Evolutionary conservation across 2,888 invertebrate species (phyloP), one percentile per base, ranked within the genome.

Genomic region (Agrotis ipsilon): DNA sequence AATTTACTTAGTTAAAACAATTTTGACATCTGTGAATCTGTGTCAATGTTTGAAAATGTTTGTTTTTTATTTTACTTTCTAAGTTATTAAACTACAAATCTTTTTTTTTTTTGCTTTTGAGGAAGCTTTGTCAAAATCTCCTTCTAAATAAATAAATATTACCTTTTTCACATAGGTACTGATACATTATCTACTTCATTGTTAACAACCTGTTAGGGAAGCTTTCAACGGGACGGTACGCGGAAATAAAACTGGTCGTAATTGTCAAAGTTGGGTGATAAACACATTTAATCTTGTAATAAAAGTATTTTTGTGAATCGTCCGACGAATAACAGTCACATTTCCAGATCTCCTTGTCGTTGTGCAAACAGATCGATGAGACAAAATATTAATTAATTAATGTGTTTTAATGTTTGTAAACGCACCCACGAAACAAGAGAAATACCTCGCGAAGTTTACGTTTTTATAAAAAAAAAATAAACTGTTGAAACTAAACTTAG

Each of bases 201-300:
- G 43, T 21, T 68, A 21, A 54, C 45, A 27, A 70, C 62, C 57
- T 54, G 58, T 69, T 46, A 62, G 52, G 43, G 48, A 52, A 60
- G 16, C 58, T 45, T 49, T 59, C 11, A 69, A 70, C 49, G 45
- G 45, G 69, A 59, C 43, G 46, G 43, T 27, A 73, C 59, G 75
- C 75, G 54, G 48, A 51, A 54, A 70, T 75, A 59, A 75, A 75
- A 75, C 49, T 27, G 51, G 54, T 59, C 59, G 62, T 70, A 46
- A 76, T 63, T 70, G 52, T 70, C 63, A 49, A 76, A 70, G 70
- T 76, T 75, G 54, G 49, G 57, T 69, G 49, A 75, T 75, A 75
- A 69, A 75, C 48, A 69, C 46, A 45, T 75, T 74, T 58, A 43
- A 59, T 58, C 51, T 46, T 52, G 43, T 52, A 69, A 59, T 74